phyloP scores from a whole-genome alignment of 2,888 invertebrate genomes.

The Scrobipalpa costella region DNA sequence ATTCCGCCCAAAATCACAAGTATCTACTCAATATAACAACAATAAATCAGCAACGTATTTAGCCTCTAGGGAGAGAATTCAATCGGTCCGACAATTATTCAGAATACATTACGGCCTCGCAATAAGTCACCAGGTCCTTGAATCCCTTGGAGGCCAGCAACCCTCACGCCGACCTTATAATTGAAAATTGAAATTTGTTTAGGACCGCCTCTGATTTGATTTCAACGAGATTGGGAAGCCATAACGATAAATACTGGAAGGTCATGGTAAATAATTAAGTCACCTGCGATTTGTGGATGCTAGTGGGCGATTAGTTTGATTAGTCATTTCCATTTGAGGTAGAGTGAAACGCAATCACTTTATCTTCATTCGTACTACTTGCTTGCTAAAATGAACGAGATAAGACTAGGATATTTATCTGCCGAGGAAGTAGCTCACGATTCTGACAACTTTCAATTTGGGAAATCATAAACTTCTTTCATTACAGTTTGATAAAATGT shows the following conservation, averaged over 20 bases:
- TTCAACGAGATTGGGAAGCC: conserved; percentile 65
- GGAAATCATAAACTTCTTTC: no score
- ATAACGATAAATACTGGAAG: conserved; percentile 72
- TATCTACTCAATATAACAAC: conserved; percentile 25
- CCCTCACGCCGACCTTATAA: conserved; percentile 61
- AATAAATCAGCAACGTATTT: conserved; percentile 51
- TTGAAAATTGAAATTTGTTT: conserved; percentile 81
- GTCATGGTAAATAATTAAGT: conserved; percentile 35
- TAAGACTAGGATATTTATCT: no score
- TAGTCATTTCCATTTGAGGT: background rate
- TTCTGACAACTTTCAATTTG: no score
- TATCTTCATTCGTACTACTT: no score
- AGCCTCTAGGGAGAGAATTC: conserved; percentile 57
- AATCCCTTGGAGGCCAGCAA: conserved; percentile 52
- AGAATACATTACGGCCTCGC: conserved; percentile 69
- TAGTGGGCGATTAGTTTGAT: background rate
- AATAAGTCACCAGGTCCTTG: conserved; percentile 71
- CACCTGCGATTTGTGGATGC: conserved; percentile 4
- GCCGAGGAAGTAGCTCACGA: no score
- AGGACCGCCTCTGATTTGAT: conserved; percentile 76
- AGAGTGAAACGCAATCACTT: background rate
- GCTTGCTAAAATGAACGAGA: no score
- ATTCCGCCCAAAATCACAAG: conserved; percentile 43
- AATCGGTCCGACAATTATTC: conserved; percentile 68
- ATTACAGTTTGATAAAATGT: no score